Percentiles rank a stretch among this genome's conserved stretches.
Evolutionary conservation across 2,797 vertebrate species (phyloP).

Genomic region (Ispidina picta): DNA sequence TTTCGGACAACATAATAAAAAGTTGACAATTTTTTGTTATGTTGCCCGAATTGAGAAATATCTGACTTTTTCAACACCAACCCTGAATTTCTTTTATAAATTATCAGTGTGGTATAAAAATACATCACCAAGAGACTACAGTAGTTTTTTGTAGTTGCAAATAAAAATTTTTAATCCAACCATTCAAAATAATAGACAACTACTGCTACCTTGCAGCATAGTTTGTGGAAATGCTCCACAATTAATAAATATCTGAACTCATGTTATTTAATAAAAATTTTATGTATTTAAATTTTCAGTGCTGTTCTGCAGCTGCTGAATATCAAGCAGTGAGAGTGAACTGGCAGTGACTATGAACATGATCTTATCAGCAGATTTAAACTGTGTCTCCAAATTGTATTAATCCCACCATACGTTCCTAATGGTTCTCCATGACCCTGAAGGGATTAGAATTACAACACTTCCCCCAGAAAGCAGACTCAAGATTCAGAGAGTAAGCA

Average conservation of each 20-base stretch:
- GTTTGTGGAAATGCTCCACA: not conserved
- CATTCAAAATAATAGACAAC: not conserved
- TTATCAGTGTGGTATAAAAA: not conserved
- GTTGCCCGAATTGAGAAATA: not conserved
- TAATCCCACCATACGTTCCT: not conserved
- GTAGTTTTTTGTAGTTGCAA: not conserved
- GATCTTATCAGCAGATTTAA: not conserved
- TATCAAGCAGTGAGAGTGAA: not conserved
- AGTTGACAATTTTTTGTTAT: not conserved
- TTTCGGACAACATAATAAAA: not conserved
- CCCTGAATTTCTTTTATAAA: not conserved
- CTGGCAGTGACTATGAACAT: not conserved
- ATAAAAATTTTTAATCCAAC: not conserved
- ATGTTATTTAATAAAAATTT: not conserved
- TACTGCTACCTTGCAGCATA: not conserved
- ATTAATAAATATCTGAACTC: not conserved
- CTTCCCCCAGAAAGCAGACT: not conserved
- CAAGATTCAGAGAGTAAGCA: fast-evolving
- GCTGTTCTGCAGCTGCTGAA: not conserved
- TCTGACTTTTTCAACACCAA: not conserved
- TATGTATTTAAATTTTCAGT: not conserved
- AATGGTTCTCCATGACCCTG: not conserved
- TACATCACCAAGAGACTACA: not conserved
- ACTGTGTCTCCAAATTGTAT: not conserved
- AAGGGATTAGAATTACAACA: not conserved